Evolutionary conservation across 2,888 invertebrate species (phyloP).

Genomic region (Tenthredo amoena): DNA sequence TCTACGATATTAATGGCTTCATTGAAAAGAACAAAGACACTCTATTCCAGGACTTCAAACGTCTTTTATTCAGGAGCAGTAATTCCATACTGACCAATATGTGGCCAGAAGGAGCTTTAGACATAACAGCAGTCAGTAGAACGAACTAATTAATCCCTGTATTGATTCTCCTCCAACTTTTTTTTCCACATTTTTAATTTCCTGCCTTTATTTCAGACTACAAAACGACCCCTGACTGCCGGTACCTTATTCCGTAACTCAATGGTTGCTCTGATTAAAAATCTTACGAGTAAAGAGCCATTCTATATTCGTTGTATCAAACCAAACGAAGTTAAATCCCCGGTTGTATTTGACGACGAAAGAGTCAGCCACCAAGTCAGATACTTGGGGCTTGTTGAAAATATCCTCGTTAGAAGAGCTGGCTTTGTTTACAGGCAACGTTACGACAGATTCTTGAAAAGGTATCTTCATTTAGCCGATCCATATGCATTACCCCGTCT

Average conservation of each 20-base stretch:
- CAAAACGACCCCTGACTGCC: constrained; percentile 96
- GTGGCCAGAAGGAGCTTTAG: constrained; percentile 98
- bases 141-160: not conserved
- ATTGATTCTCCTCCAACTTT: not conserved
- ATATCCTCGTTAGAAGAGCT: constrained; percentile 96
- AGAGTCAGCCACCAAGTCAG: constrained; percentile 87
- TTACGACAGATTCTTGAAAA: constrained; percentile 94
- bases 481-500: not conserved
- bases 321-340: constrained; percentile 96
- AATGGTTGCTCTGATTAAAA: constrained; percentile 93
- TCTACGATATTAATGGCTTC: constrained; percentile 93
- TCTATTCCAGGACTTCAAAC: constrained; percentile 97
- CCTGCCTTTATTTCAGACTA: constrained; percentile 84
- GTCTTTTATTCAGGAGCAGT: constrained; percentile 91
- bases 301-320: constrained; percentile 99
- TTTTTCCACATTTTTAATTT: constrained; percentile 4
- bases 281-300: constrained; percentile 94
- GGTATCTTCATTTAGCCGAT: constrained; percentile 77
- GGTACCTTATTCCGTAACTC: constrained; percentile 97
- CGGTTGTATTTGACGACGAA: constrained; percentile 91
- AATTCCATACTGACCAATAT: constrained; percentile 89
- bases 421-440: constrained; percentile 98
- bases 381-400: constrained; percentile 96
- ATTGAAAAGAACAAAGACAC: constrained; percentile 99
- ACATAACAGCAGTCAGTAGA: constrained; percentile 87